These are phyloP conservation scores for Trachemys scripta DNA, from an alignment of 2,113 vertebrate genomes.

Conservation along the genomic window DNA sequence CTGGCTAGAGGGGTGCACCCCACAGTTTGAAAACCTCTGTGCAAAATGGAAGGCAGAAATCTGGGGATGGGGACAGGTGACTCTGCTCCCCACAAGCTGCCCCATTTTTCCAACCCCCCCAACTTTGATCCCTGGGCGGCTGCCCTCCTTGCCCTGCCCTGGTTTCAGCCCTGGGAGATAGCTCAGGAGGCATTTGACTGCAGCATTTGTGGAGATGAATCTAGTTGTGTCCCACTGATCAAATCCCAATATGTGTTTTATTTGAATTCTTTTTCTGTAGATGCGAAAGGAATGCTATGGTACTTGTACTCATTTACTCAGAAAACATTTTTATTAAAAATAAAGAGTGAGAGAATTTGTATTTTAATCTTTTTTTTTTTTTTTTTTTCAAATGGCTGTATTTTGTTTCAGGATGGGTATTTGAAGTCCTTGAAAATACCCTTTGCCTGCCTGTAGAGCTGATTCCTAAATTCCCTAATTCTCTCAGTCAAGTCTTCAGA, in stretches of 20 bases:
- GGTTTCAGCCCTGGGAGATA: neutral
- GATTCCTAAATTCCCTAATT: neutral
- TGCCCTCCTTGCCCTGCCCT: neutral
- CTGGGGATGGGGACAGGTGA: too few species aligned
- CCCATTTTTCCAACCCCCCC: neutral
- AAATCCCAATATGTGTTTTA: slow-evolving; percentile 4
- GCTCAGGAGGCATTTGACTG: slow-evolving; percentile 5
- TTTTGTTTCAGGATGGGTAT: slow-evolving; percentile 41
- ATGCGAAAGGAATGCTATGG: slow-evolving; percentile 15
- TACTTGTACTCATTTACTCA: slow-evolving; percentile 21
- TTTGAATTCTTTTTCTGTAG: slow-evolving; percentile 14
- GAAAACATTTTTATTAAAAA: slow-evolving; percentile 9
- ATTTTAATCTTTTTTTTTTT: slow-evolving; percentile 7
- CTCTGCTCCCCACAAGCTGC: too few species aligned
- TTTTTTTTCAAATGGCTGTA: slow-evolving; percentile 19
- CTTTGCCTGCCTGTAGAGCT: slow-evolving; percentile 6
- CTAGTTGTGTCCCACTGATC: slow-evolving; percentile 19
- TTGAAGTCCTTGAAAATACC: slow-evolving; percentile 24
- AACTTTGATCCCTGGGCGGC: neutral
- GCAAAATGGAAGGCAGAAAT: neutral
- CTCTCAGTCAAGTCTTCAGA: neutral
- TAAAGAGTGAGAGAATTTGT: slow-evolving; percentile 45
- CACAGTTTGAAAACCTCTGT: neutral
- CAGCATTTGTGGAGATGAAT: neutral
- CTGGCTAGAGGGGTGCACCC: too few species aligned